Percentiles rank a stretch among this genome's conserved stretches.
These are phyloP conservation scores for Laticauda laticaudata DNA, from an alignment of 2,113 vertebrate species.

Conservation along the genomic window DNA sequence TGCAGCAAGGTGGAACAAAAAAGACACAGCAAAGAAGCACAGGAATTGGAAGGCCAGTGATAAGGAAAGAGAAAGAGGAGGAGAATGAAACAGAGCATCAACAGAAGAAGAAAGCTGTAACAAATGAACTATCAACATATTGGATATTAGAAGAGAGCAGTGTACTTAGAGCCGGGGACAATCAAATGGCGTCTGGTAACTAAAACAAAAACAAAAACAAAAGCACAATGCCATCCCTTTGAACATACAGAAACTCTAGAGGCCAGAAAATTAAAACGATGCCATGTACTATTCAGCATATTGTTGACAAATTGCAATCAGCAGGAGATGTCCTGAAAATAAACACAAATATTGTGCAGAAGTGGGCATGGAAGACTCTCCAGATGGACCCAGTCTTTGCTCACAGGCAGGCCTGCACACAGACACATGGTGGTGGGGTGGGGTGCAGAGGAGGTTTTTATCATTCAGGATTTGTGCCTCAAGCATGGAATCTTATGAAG, in stretches of 20 bases:
- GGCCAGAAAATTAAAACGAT: conserved; percentile 16
- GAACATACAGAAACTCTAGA: conserved; percentile 12
- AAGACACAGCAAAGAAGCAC: not conserved
- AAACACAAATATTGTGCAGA: not conserved
- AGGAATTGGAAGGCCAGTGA: not conserved
- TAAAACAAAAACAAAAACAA: not conserved
- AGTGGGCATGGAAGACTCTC: not conserved
- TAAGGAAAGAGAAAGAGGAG: not conserved
- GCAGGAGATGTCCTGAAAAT: conserved; percentile 11
- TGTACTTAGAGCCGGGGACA: fast-evolving
- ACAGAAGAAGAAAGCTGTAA: conserved; percentile 7
- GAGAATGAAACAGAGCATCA: conserved; percentile 41
- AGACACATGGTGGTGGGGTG: conserved; percentile 20
- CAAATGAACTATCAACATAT: not conserved
- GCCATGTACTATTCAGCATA: not conserved
- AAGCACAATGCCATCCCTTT: not conserved
- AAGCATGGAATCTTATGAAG: not conserved
- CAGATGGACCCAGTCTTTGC: conserved; percentile 20
- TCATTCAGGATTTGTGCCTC: not conserved
- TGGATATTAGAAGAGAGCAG: conserved; percentile 7
- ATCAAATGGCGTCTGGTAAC: not conserved
- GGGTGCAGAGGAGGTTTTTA: not conserved
- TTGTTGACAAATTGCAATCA: not conserved
- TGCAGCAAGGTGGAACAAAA: fast-evolving
- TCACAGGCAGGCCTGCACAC: conserved; percentile 22